Evolutionary conservation across 2,113 vertebrate genomes (phyloP).

Genomic region (Hippocampus zosterae): DNA sequence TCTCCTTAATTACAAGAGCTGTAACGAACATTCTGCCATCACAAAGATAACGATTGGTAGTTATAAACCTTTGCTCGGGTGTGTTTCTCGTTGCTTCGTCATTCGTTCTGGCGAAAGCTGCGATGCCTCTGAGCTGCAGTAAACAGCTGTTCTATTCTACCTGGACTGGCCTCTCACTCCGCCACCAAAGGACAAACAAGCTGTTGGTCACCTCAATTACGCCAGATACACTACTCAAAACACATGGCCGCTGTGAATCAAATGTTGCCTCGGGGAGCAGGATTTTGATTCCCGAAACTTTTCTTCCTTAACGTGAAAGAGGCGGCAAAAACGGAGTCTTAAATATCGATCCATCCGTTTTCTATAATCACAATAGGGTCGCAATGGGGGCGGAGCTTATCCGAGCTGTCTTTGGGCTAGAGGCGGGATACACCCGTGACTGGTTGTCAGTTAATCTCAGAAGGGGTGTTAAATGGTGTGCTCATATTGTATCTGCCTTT

Average conservation of each 20-base stretch:
- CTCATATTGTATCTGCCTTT: constrained; percentile 2
- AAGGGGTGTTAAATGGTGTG: background rate
- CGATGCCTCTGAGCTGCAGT: constrained; percentile 27
- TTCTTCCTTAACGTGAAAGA: background rate
- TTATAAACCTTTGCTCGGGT: background rate
- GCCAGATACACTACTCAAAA: constrained; percentile 15
- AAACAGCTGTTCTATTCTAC: constrained; percentile 15
- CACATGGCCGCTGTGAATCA: background rate
- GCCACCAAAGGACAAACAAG: constrained; percentile 10
- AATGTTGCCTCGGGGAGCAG: background rate
- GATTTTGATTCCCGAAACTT: background rate
- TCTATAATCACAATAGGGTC: background rate
- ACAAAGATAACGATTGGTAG: background rate
- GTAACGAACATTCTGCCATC: background rate
- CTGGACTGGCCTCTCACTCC: background rate
- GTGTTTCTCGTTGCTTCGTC: background rate
- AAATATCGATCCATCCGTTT: background rate
- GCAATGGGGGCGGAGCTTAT: background rate
- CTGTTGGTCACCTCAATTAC: constrained; percentile 2
- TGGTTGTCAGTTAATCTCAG: background rate
- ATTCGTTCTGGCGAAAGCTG: constrained; percentile 10
- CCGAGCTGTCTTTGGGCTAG: background rate
- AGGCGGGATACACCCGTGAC: background rate
- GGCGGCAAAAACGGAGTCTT: background rate
- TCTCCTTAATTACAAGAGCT: background rate